A percentile compares a stretch with the other conserved stretches of the same genome.
These are phyloP conservation scores for Cathartes aura DNA, from an alignment of 2,113 vertebrate genomes.

Conservation along the genomic window DNA sequence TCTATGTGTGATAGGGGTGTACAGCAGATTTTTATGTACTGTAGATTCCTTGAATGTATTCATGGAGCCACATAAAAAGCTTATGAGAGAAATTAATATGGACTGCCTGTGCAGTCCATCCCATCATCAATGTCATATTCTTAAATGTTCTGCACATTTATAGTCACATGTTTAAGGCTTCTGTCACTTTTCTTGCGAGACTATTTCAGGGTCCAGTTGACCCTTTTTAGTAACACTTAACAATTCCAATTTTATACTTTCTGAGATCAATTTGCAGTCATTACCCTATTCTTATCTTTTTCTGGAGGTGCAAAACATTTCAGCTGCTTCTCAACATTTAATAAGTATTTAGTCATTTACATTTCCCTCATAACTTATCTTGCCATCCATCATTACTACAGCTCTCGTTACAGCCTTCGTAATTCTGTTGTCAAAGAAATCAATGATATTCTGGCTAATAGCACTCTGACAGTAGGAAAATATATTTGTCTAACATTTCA, in stretches of 20 bases:
- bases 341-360: neutral
- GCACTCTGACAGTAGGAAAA: neutral
- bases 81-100: neutral
- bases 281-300: neutral
- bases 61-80: neutral
- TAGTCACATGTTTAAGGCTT: neutral
- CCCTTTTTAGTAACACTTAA: neutral
- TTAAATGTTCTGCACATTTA: neutral
- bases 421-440: slow-evolving; percentile 3
- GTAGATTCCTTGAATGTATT: neutral
- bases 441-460: neutral
- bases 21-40: neutral
- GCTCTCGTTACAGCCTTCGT: neutral
- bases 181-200: neutral
- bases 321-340: neutral
- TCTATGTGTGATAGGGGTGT: neutral
- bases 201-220: neutral
- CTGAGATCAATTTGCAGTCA: neutral
- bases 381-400: neutral
- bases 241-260: neutral
- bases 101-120: neutral
- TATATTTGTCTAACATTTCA: neutral
- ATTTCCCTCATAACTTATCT: neutral
- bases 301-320: neutral
- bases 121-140: neutral